phyloP scores from a whole-genome alignment of 2,888 invertebrate species.

The Liodrosophila aerea region DNA sequence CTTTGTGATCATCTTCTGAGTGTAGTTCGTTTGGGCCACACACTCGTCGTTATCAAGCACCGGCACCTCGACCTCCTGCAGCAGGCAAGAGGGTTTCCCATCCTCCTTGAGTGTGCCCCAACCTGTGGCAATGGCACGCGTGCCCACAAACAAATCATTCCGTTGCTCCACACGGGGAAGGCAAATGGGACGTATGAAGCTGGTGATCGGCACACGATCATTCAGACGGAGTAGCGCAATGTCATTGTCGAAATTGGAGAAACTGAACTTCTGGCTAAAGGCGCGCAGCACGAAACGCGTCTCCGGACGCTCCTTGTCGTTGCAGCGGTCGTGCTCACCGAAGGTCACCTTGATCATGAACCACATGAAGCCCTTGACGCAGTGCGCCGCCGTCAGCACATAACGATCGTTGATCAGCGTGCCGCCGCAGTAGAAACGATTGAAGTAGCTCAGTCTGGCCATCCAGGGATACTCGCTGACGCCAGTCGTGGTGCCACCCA shows the following conservation, averaged over 20 bases:
- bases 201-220: conserved; percentile 90
- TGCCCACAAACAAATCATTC: conserved; percentile 88
- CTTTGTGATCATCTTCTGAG: conserved; percentile 91
- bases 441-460: conserved; percentile 92
- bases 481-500: conserved; percentile 90
- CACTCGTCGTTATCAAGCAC: conserved; percentile 86
- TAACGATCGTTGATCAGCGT: conserved; percentile 94
- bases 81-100: conserved; percentile 91
- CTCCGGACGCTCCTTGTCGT: conserved; percentile 88
- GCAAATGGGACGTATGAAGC: conserved; percentile 91
- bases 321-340: conserved; percentile 93
- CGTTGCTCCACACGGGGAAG: conserved; percentile 87
- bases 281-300: conserved; percentile 90
- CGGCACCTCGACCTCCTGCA: conserved; percentile 92
- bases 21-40: conserved; percentile 89
- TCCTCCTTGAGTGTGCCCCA: conserved; percentile 95
- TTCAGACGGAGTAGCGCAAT: conserved; percentile 92
- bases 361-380: conserved; percentile 96
- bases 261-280: conserved; percentile 90
- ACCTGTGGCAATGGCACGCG: conserved; percentile 89
- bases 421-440: conserved; percentile 94
- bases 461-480: conserved; percentile 95
- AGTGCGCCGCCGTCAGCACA: conserved; percentile 94
- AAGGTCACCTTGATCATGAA: conserved; percentile 95
- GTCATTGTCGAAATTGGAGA: conserved; percentile 93